Conservation (phyloP, 2,113 vertebrate genomes). For the Calidris pugnax region DNA sequence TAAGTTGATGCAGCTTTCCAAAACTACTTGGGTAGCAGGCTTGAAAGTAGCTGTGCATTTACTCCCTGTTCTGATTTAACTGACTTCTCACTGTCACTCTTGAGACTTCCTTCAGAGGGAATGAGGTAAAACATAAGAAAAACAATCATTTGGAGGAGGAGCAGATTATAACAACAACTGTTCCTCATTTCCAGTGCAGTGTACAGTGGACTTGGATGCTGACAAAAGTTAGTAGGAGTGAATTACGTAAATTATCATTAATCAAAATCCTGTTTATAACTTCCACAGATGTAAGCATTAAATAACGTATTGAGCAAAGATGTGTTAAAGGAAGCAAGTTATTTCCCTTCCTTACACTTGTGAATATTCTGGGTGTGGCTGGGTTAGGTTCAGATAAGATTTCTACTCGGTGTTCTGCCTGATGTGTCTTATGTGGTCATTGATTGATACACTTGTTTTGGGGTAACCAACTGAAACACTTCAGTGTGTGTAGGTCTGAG, state of each 20-base stretch:
- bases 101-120: neutral
- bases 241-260: neutral
- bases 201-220: neutral
- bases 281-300: neutral
- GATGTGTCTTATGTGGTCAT: neutral
- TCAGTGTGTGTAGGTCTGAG: neutral
- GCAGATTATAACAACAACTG: neutral
- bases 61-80: neutral
- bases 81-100: neutral
- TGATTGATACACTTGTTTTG: neutral
- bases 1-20: neutral
- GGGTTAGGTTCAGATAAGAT: neutral
- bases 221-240: neutral
- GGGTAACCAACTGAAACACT: neutral
- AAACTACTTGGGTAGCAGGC: neutral
- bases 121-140: neutral
- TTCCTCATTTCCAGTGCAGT: neutral
- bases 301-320: neutral
- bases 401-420: neutral
- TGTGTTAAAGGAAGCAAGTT: neutral
- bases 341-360: neutral
- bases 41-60: neutral
- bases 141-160: neutral
- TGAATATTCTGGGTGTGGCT: constrained; percentile 1
- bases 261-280: neutral